Evolutionary conservation across 2,113 vertebrate species (phyloP).

Genomic region (Lophura nycthemera): DNA sequence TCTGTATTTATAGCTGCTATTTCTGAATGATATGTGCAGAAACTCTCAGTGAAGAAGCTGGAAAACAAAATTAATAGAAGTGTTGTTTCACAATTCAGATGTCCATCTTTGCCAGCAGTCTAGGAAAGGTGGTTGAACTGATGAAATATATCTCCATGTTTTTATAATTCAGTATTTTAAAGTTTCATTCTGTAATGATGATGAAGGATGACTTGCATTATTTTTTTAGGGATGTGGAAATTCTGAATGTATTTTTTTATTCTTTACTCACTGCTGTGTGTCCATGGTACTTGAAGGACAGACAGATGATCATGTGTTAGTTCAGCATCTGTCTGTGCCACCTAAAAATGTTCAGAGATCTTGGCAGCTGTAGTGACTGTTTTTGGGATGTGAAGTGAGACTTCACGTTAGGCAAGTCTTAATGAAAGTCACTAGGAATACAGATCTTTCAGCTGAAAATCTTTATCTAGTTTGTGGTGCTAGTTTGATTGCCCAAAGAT

Average conservation of each 20-base stretch:
- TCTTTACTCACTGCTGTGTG: neutral
- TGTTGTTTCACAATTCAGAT: neutral
- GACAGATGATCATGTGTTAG: neutral
- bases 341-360: neutral
- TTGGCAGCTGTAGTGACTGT: neutral
- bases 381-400: neutral
- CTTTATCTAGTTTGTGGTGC: neutral
- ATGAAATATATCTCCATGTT: neutral
- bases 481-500: neutral
- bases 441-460: neutral
- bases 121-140: neutral
- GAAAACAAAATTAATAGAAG: neutral
- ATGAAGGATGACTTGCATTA: neutral
- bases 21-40: neutral
- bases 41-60: neutral
- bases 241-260: neutral
- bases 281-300: neutral
- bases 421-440: neutral
- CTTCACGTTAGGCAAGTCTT: neutral
- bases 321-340: neutral
- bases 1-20: neutral
- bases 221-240: neutral
- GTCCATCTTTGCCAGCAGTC: neutral
- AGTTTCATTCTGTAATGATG: neutral
- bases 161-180: neutral